Percentiles rank a stretch among this genome's conserved stretches.
Conservation (phyloP, 1,140 invertebrate genomes). For the Heliconius hermathena region DNA sequence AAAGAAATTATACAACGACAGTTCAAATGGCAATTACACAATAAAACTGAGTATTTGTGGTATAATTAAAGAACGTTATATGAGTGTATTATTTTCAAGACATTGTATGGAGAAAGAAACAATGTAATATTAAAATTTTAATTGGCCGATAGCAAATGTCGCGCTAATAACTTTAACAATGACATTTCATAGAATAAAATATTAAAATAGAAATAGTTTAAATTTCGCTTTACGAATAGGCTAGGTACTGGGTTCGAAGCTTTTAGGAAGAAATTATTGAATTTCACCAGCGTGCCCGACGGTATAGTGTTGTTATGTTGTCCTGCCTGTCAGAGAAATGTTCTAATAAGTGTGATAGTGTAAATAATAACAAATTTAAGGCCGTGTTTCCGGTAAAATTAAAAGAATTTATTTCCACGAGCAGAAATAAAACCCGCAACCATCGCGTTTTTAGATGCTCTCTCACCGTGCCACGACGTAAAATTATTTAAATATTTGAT, state of each 20-base stretch:
- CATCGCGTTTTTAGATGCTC: no score
- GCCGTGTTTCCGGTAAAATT: no score
- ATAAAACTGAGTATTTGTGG: background rate
- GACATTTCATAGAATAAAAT: background rate
- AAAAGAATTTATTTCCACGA: no score
- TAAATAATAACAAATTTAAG: no score
- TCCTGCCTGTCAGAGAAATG: no score
- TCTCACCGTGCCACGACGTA: no score
- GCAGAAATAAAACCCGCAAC: no score
- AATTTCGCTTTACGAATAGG: background rate
- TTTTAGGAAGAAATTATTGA: no score
- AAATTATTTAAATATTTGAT: background rate
- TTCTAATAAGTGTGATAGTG: no score
- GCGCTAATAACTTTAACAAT: constrained; percentile 10
- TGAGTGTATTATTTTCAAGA: background rate
- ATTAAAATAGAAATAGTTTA: background rate
- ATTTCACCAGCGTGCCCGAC: no score
- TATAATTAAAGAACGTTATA: background rate
- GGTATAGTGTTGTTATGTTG: no score
- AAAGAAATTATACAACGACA: constrained; percentile 3
- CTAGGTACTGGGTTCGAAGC: background rate
- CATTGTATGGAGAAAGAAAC: constrained; percentile 27
- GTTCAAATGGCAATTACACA: background rate
- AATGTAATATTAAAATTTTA: constrained; percentile 49
- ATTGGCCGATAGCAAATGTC: constrained; percentile 46